Base-by-base conservation (phyloP, 1,140 invertebrate genomes). In the Spodoptera frugiperda region DNA sequence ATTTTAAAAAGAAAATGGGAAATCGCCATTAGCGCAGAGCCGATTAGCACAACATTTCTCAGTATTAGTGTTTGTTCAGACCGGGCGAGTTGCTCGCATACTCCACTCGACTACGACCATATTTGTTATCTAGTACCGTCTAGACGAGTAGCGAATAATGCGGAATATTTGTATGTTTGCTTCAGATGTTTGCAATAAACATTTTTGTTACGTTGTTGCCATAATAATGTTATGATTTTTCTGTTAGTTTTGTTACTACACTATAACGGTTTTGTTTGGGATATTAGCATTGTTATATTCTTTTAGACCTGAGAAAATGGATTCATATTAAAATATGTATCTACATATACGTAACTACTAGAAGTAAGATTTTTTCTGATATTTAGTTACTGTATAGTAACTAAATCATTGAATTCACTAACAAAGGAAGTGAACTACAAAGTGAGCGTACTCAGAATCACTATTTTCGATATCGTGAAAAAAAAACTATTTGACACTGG, bases 11-110 rank as follows among this genome's bases (percentile, higher is more conserved):
- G 73, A 75, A 78, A 78, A 82, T 70, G 78, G 74, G 61, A 25
- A 80, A 82, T 78, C 54, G 55, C 78, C 78, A 83, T 83, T 83
- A 81, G 79, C 68, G 75, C 44, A 76, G 78, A 84, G 79, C 81
- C 81, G 83, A 84, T 84, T 84, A 81, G 49, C 70, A 77, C 83
- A 81, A 74, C 79, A 82, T 84, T 79, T 77, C 59, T 61, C 49
- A 59, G 75, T 73, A 81, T 78, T 77, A 78, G 67, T 74, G 61
- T 68, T 67, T 77, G 77, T 80, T 77, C 61, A 39, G 74, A 79
- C 55, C 15, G 30, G 51, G 46, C 25, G 30, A 78, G 65, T 63
- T 30, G 25, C 65, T 78, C 17, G 77, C 25, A 15, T 19, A 54
- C 25, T 25, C 11, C 14, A 44, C 49, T 72, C 48, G 63, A 57